Conservation (phyloP, 2,797 vertebrate species). For the Avahi laniger region DNA sequence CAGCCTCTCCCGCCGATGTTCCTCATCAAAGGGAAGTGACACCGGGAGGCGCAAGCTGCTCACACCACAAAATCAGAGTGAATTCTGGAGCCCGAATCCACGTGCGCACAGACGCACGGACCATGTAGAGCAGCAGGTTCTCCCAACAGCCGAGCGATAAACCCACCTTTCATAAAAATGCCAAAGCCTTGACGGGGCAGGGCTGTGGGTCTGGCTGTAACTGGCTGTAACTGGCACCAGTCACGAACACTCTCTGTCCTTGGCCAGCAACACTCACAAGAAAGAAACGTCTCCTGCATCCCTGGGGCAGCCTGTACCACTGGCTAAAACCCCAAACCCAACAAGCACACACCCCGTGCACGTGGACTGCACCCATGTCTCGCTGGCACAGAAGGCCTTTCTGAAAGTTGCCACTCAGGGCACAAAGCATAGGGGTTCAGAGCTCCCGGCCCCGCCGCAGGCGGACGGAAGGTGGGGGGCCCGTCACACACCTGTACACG, state of each 20-base stretch:
- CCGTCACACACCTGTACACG: conserved; percentile 92
- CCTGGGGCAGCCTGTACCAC: background rate
- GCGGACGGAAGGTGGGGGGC: accelerated
- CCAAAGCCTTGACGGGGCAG: accelerated
- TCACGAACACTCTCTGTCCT: accelerated
- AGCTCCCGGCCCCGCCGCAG: accelerated
- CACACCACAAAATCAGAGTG: background rate
- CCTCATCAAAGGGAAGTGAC: background rate
- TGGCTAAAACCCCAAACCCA: background rate
- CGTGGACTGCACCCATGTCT: accelerated
- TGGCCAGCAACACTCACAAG: background rate
- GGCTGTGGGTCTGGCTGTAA: accelerated
- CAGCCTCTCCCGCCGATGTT: accelerated
- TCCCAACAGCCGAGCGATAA: background rate
- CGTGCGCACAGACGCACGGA: background rate
- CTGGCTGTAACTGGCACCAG: background rate
- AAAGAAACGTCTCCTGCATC: background rate
- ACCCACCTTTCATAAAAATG: background rate
- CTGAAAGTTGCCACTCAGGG: background rate
- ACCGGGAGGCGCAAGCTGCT: accelerated
- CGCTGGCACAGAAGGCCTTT: accelerated
- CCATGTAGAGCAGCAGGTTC: background rate
- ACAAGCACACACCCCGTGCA: background rate
- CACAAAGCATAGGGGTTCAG: accelerated
- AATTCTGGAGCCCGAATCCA: background rate